Evolutionary conservation across 2,797 vertebrate genomes (phyloP).

Genomic region (Malurus splendens): DNA sequence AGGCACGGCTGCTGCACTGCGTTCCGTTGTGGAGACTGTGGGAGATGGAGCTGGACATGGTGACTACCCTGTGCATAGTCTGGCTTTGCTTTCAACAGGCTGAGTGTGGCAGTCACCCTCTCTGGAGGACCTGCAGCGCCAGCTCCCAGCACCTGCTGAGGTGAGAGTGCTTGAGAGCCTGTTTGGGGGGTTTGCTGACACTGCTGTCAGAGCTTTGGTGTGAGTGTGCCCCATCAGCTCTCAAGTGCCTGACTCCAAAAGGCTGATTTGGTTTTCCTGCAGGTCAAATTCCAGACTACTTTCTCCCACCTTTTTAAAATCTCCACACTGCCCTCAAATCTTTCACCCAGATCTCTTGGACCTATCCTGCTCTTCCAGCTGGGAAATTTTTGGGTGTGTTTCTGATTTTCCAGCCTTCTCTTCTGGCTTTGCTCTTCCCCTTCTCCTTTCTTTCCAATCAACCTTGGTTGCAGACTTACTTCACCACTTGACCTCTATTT

Average conservation of each 20-base stretch:
- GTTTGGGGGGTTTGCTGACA: neutral
- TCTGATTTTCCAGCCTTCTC: neutral
- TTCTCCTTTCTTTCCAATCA: neutral
- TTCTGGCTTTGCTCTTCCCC: neutral
- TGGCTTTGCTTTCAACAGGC: neutral
- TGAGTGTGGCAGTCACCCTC: neutral
- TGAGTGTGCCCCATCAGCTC: rapidly evolving
- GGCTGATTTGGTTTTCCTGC: neutral
- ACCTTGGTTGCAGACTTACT: neutral
- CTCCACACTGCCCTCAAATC: neutral
- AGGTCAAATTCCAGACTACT: neutral
- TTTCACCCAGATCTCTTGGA: neutral
- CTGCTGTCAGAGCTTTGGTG: neutral
- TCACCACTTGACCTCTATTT: neutral
- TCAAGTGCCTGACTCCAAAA: neutral
- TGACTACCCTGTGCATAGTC: neutral
- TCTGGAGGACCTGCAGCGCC: neutral
- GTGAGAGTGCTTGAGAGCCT: neutral
- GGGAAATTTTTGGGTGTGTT: neutral
- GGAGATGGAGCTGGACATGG: neutral
- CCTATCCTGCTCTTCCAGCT: neutral
- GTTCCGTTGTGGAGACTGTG: rapidly evolving
- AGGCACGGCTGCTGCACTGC: neutral
- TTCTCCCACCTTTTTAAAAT: neutral
- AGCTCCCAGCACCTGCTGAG: neutral